Evolutionary conservation across 2,888 invertebrate genomes (phyloP).

Genomic region (Hemaris fuciformis): DNA sequence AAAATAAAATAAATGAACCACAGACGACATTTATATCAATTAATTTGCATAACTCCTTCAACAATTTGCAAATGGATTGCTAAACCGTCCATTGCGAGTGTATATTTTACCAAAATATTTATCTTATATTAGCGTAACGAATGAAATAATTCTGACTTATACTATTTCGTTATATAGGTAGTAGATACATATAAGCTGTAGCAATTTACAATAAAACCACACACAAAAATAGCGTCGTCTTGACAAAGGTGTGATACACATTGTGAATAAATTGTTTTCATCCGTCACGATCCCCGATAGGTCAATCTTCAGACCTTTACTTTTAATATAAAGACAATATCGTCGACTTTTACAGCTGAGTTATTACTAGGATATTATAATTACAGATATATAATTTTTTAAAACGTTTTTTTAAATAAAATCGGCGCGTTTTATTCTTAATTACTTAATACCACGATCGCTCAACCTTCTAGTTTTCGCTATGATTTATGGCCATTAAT

Average conservation of each 20-base stretch:
- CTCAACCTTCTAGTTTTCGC: neutral
- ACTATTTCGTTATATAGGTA: neutral
- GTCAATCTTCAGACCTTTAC: neutral
- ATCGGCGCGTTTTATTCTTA: neutral
- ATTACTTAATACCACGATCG: neutral
- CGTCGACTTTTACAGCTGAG: neutral
- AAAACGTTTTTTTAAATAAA: neutral
- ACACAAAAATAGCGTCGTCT: neutral
- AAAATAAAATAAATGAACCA: no score
- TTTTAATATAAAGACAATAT: neutral
- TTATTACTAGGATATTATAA: neutral
- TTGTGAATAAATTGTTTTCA: neutral
- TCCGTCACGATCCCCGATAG: neutral
- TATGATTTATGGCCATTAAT: neutral
- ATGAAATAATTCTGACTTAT: neutral
- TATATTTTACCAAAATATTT: neutral
- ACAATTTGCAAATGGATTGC: no score
- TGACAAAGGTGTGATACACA: neutral
- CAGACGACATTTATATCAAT: no score
- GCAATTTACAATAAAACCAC: neutral
- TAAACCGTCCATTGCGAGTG: no score
- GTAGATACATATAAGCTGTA: neutral
- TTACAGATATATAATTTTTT: neutral
- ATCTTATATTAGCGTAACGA: neutral
- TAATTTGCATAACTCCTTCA: no score